Base-by-base conservation (phyloP, 2,797 vertebrate genomes). In the Euthynnus affinis region DNA sequence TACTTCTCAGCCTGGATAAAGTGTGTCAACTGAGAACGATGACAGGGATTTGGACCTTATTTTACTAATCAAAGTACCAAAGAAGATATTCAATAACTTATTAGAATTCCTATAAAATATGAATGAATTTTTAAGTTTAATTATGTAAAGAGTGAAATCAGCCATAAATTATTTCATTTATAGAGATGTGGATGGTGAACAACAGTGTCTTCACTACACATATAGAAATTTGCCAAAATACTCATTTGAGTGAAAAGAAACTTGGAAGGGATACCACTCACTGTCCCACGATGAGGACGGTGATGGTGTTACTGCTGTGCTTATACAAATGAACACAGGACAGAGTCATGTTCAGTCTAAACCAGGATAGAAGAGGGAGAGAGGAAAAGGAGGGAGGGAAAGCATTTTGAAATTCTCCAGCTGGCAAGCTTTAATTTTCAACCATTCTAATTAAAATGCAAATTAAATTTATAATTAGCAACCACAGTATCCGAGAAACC, bases 401-500 rank as follows among this genome's bases (percentile, higher is more conserved):
- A 97, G 96, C 92, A 93, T 97, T 98, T 98, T 97, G 96, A 97
- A 98, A 98, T 98, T 97, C 96, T 99, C 98, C 98, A 99, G 98
- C 98, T 99, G 98, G 98, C 96, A 97, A 92, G 96, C 97, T 98
- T 98, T 99, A 98, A 99, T 99, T 99, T 99, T 97, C 97, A 96
- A 96, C 96, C 97, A 96, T 98, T 98, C 97, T 99, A 99, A 99
- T 99, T 99, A 99, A 99, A 99, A 99, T 99, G 98, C 98, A 99
- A 99, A 99, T 99, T 98, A 98, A 99, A 99, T 99, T 98, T 99
- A 99, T 99, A 99, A 99, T 99, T 99, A 99, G 98, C 98, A 98
- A 97, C 96, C 97, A 97, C 94, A 95, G 97, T 98, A 98, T 98
- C 97, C 97, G 96, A 97, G 97, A 97, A 98, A 96, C 96, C 97